Conservation (phyloP, 2,888 invertebrate genomes). For the Patella ulyssiponensis region DNA sequence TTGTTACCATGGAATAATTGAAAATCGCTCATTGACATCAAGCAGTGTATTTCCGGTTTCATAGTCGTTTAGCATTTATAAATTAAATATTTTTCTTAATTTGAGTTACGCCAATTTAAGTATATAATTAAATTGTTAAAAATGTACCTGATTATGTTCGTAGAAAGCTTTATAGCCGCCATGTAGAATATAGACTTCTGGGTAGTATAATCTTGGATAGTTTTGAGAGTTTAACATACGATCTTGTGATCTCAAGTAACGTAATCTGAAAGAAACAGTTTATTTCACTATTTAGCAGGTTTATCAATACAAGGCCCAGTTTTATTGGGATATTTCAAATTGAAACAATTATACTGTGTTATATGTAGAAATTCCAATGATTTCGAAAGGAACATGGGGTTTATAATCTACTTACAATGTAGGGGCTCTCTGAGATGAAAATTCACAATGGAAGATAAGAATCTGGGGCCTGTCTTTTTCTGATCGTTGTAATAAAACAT, state of each 20-base stretch:
- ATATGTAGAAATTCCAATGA: neutral
- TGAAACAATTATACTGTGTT: neutral
- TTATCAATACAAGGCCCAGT: too few relatives aligned
- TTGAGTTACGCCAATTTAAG: neutral
- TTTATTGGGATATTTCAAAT: neutral
- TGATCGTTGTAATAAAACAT: slow-evolving; percentile 23
- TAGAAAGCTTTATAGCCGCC: slow-evolving; percentile 90
- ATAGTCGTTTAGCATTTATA: neutral
- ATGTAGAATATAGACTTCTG: slow-evolving; percentile 91
- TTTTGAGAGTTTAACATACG: slow-evolving; percentile 82
- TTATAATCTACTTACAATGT: slow-evolving; percentile 29
- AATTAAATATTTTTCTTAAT: neutral
- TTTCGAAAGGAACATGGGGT: neutral
- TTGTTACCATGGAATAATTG: too few relatives aligned
- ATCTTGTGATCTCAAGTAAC: slow-evolving; percentile 86
- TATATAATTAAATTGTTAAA: neutral
- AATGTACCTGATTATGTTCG: slow-evolving; percentile 74
- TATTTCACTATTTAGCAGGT: neutral
- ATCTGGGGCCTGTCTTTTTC: slow-evolving; percentile 77
- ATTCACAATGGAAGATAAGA: slow-evolving; percentile 97
- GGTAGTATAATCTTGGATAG: slow-evolving; percentile 89
- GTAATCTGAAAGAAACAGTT: slow-evolving; percentile 76
- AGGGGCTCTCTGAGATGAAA: slow-evolving; percentile 85
- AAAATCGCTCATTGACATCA: too few relatives aligned
- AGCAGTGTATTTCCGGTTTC: too few relatives aligned